Evolutionary conservation across 2,113 vertebrate genomes (phyloP), one percentile per base, ranked within the genome.

Genomic region (Antechinus flavipes): DNA sequence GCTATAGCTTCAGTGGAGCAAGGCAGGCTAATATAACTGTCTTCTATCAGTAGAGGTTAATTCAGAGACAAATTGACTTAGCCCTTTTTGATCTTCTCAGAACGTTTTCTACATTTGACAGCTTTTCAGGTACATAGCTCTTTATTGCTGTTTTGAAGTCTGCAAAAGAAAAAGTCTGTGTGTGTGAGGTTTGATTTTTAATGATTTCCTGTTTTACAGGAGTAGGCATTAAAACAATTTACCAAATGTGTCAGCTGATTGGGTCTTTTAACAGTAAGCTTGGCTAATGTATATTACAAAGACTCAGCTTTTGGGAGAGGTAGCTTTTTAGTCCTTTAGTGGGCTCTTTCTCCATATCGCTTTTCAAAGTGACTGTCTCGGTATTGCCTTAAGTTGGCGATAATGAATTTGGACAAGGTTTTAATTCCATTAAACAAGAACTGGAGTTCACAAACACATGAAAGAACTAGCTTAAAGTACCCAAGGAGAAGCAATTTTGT

Each of bases 311-410:
- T 76, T 89, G 49, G 42, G 61, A 53, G 47, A 68, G 94, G 84
- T 55, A 30, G 24, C 25, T 54, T 96, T 97, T 94, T n/a, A 91
- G 90, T 93, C 91, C 94, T 10, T 93, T 94, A 61, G 42, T 89
- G 50, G 54, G 54, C 92, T 52, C 49, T 92, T 84, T n/a, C 93
- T 58, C 90, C 54, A 84, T 27, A 7, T 30, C 89, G 23, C 3
- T 55, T 95, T 93, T 76, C 46, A 91, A 47, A 91, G 30, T 53
- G 6, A 92, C 27, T 95, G 1, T 97, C 12, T 19, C 35, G 93
- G 26, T 14, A 8, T 89, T 25, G 55, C 30, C 91, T 46, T 89
- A 89, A 49, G 96, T 56, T 91, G 9, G 3, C 90, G 0, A n/a
- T 76, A 55, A 89, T 26, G 54, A 91, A 14, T 89, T 50, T 14